Percentiles rank a stretch among this genome's conserved stretches.
These are phyloP conservation scores for Euspilapteryx auroguttella DNA, from an alignment of 2,888 invertebrate genomes.

Conservation along the genomic window DNA sequence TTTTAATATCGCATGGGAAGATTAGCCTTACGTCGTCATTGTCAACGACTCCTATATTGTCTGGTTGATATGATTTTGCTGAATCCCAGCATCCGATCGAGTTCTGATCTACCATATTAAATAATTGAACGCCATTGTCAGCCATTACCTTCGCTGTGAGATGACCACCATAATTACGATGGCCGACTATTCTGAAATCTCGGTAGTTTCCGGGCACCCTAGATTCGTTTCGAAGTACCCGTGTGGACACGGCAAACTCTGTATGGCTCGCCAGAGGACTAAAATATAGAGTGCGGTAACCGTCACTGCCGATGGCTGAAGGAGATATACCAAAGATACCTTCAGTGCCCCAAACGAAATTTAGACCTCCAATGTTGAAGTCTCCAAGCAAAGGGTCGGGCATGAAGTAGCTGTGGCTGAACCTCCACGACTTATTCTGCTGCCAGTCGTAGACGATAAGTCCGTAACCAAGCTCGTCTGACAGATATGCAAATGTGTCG, in stretches of 20 bases:
- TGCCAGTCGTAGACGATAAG: slow-evolving; percentile 78
- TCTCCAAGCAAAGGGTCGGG: slow-evolving; percentile 81
- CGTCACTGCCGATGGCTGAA: slow-evolving; percentile 67
- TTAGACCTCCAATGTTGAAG: slow-evolving; percentile 76
- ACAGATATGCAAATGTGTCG: slow-evolving; percentile 77
- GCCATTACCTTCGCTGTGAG: slow-evolving; percentile 76
- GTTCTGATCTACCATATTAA: slow-evolving; percentile 78
- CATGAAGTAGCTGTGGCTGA: slow-evolving; percentile 77
- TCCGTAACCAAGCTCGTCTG: slow-evolving; percentile 82
- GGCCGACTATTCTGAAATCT: slow-evolving; percentile 68
- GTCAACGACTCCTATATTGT: slow-evolving; percentile 71
- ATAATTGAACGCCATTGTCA: slow-evolving; percentile 74
- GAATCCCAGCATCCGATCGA: slow-evolving; percentile 84
- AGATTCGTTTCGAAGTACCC: slow-evolving; percentile 68
- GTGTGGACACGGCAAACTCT: slow-evolving; percentile 79
- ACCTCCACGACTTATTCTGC: slow-evolving; percentile 77
- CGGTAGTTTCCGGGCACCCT: slow-evolving; percentile 70
- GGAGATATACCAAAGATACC: slow-evolving; percentile 80
- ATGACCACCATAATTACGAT: slow-evolving; percentile 69
- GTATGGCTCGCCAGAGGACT: slow-evolving; percentile 77
- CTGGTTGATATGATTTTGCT: slow-evolving; percentile 63
- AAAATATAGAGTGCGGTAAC: slow-evolving; percentile 74
- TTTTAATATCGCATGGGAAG: slow-evolving; percentile 80
- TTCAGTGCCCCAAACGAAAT: slow-evolving; percentile 85
- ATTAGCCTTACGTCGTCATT: slow-evolving; percentile 75